Percentiles rank a stretch among this genome's conserved stretches.
Evolutionary conservation across 1,140 invertebrate genomes (phyloP).

Genomic region (Coboldia fuscipes): DNA sequence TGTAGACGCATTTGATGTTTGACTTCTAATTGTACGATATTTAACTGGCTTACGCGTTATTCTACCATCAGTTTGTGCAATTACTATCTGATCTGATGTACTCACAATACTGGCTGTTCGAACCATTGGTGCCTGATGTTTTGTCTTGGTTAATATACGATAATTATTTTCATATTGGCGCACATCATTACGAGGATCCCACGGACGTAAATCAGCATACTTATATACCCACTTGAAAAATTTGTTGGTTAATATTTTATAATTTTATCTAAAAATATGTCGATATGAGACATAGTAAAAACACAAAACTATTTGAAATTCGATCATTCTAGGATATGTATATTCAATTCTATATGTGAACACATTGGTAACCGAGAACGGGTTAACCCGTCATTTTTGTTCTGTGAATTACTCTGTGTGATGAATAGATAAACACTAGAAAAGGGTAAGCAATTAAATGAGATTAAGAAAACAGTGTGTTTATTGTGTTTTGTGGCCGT

Average conservation of each 20-base stretch:
- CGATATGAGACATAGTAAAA: too few species aligned
- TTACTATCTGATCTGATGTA: conserved; percentile 25
- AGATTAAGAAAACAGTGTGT: too few species aligned
- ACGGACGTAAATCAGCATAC: conserved; percentile 48
- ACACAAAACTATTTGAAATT: too few species aligned
- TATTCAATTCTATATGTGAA: too few species aligned
- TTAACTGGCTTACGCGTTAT: conserved; percentile 3
- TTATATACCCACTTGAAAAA: conserved; percentile 46
- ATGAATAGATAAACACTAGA: too few species aligned
- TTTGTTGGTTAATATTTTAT: conserved; percentile 2
- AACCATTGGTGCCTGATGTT: conserved; percentile 46
- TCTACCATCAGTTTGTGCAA: conserved; percentile 5
- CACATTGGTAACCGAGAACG: too few species aligned
- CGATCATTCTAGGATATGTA: too few species aligned
- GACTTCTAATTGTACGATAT: conserved; percentile 4
- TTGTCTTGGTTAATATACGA: conserved; percentile 46
- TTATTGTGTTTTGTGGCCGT: too few species aligned
- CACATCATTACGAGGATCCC: conserved; percentile 64
- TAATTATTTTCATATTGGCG: conserved; percentile 59
- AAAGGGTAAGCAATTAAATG: too few species aligned
- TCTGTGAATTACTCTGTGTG: too few species aligned
- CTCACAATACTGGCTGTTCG: conserved; percentile 36
- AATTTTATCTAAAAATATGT: too few species aligned
- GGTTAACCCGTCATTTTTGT: too few species aligned
- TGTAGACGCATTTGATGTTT: conserved; percentile 4